phyloP scores from a whole-genome alignment of 2,888 invertebrate species.

The Amiota mariae region DNA sequence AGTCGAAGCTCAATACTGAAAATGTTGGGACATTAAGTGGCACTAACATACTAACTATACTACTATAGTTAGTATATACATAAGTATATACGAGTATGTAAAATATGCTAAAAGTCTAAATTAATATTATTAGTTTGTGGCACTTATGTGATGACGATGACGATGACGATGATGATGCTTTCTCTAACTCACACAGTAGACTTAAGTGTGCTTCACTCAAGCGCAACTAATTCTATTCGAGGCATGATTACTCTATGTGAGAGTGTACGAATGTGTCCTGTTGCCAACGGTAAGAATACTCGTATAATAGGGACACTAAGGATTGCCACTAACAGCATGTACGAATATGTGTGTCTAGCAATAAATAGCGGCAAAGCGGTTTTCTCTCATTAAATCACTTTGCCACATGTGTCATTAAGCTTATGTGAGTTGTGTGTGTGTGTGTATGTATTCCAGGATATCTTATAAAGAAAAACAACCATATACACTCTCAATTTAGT shows the following conservation, averaged over 20 bases:
- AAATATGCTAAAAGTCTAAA: slow-evolving; percentile 39
- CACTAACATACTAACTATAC: no score
- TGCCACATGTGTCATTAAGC: no score
- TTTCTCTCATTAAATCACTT: slow-evolving; percentile 23
- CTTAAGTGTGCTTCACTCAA: slow-evolving; percentile 13
- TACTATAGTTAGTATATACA: no score
- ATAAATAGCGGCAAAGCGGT: slow-evolving; percentile 2
- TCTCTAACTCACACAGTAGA: not conserved
- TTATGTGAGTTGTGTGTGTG: slow-evolving; percentile 41
- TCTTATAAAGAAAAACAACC: not conserved
- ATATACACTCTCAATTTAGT: not conserved
- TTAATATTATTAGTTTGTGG: slow-evolving; percentile 49
- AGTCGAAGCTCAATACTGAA: no score
- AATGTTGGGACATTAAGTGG: no score
- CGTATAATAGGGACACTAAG: no score
- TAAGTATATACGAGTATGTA: not conserved
- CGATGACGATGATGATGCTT: slow-evolving; percentile 16
- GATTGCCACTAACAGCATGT: not conserved
- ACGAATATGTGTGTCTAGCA: not conserved
- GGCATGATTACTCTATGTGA: no score
- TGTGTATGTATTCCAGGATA: slow-evolving; percentile 47
- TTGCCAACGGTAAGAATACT: no score
- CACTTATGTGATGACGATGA: slow-evolving; percentile 25
- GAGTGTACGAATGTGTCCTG: no score
- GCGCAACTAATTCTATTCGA: slow-evolving; percentile 10